Evolutionary conservation across 2,113 vertebrate genomes (phyloP), one percentile per base, ranked within the genome.

Genomic region (Grammomys dolichurus): DNA sequence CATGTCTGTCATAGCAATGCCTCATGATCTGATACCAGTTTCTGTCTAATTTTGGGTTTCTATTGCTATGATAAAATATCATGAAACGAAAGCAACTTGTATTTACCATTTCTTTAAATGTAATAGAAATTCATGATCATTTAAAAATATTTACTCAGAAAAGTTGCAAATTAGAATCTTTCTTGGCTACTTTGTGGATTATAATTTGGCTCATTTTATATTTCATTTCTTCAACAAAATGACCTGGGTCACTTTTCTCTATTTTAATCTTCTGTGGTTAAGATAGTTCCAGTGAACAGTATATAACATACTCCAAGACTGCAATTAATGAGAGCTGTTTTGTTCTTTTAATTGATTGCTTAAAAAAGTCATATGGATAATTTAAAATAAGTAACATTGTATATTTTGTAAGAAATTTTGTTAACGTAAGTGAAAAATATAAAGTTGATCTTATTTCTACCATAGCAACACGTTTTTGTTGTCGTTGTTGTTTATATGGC

Each of bases 261-360:
- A 65, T 93, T 97, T 93, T 96, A 94, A 77, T 97, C 58, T 94
- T 65, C 67, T 84, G 88, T 97, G 91, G 65, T 94, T 94, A 95
- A 95, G 72, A 81, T 77, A 95, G 77, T n/a, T 56, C 46, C 67
- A 78, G 1, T 93, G 58, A 89, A 24, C 33, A 82, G 48, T 48
- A 84, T 78, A 70, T 36, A 31, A 70, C 33, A 48, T 96, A 93
- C 48, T 94, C 80, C 94, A 67, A 84, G 82, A 86, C 72, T 7
- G 33, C 87, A 85, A 51, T 63, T 95, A 95, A 88, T 87, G 51
- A 75, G 90, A 63, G 7, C 19, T 87, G 58, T 94, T 96, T 96
- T 96, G 40, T 90, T 40, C 33, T 84, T 96, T 12, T 75, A 90
- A 96, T n/a, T 70, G 75, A 84, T 28, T 92, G 19, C 63, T 89